Conservation (phyloP, 2,797 vertebrate genomes). For the Cyclura pinguis region DNA sequence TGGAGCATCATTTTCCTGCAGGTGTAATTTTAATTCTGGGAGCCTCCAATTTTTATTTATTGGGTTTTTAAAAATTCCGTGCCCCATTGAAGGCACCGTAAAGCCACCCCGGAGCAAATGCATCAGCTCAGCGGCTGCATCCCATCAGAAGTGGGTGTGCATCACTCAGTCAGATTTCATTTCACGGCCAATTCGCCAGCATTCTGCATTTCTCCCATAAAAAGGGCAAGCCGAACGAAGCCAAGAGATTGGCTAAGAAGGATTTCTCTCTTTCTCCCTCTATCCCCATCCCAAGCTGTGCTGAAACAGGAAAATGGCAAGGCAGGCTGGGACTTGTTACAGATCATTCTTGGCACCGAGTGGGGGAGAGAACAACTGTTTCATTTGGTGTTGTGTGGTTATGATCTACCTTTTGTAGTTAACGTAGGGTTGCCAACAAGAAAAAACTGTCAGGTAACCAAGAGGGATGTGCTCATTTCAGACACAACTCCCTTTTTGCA, state of each 20-base stretch:
- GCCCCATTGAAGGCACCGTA: neutral
- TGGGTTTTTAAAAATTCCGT: neutral
- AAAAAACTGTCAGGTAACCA: neutral
- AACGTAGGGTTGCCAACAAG: neutral
- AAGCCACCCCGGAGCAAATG: slow-evolving; percentile 19
- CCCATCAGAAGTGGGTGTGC: fast-evolving
- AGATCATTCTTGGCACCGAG: neutral
- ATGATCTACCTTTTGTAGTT: neutral
- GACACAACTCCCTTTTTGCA: too few relatives aligned
- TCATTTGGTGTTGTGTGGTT: neutral
- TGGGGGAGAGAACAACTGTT: neutral
- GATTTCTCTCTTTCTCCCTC: neutral
- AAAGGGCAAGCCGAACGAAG: slow-evolving; percentile 33
- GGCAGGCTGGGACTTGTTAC: slow-evolving; percentile 63
- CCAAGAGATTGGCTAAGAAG: slow-evolving; percentile 19
- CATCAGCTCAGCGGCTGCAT: slow-evolving; percentile 25
- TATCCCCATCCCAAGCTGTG: neutral
- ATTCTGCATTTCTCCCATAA: slow-evolving; percentile 55
- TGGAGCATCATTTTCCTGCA: slow-evolving; percentile 33
- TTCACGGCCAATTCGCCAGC: slow-evolving; percentile 43
- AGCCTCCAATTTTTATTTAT: slow-evolving; percentile 1
- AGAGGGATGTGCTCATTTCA: neutral
- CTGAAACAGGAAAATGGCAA: slow-evolving; percentile 36
- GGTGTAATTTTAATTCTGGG: slow-evolving; percentile 20
- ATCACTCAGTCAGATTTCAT: slow-evolving; percentile 22